A percentile compares a stretch with the other conserved stretches of the same genome.
phyloP scores from a whole-genome alignment of 2,888 invertebrate genomes.

The Ectemnius continuus region DNA sequence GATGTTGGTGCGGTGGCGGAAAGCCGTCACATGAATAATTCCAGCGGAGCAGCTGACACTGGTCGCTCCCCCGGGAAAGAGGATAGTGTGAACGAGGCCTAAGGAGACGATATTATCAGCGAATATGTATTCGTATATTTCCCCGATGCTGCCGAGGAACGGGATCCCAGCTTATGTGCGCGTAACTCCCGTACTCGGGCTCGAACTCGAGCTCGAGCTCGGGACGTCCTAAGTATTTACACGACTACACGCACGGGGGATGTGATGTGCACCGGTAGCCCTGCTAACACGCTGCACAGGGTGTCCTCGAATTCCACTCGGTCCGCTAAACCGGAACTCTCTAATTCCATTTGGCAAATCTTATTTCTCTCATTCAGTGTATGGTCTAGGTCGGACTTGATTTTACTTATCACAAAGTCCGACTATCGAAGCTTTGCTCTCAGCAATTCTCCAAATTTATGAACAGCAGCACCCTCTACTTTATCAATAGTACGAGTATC shows the following conservation, averaged over 20 bases:
- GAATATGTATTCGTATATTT: conserved; percentile 47
- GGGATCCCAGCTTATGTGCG: conserved; percentile 55
- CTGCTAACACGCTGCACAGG: conserved; percentile 8
- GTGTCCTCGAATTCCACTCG: conserved; percentile 12
- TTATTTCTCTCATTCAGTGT: too few species aligned
- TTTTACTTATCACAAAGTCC: too few species aligned
- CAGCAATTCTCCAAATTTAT: too few species aligned
- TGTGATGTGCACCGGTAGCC: conserved; percentile 3
- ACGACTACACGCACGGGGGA: conserved; percentile 38
- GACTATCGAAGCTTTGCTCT: too few species aligned
- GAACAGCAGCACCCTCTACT: too few species aligned
- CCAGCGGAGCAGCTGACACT: conserved; percentile 20
- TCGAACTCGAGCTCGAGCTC: neutral
- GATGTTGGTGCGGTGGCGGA: too few species aligned
- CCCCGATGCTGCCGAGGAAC: conserved; percentile 58
- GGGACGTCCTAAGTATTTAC: conserved; percentile 31
- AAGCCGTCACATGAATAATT: conserved; percentile 19
- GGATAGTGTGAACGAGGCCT: conserved; percentile 31
- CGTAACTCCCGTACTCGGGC: conserved; percentile 48
- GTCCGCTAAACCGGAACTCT: neutral
- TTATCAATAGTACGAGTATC: too few species aligned
- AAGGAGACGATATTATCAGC: conserved; percentile 53
- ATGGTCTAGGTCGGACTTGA: too few species aligned
- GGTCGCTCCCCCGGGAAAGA: conserved; percentile 29
- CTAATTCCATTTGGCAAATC: too few species aligned